phyloP scores from a whole-genome alignment of 1,140 invertebrate genomes.

The Ladona fulva region DNA sequence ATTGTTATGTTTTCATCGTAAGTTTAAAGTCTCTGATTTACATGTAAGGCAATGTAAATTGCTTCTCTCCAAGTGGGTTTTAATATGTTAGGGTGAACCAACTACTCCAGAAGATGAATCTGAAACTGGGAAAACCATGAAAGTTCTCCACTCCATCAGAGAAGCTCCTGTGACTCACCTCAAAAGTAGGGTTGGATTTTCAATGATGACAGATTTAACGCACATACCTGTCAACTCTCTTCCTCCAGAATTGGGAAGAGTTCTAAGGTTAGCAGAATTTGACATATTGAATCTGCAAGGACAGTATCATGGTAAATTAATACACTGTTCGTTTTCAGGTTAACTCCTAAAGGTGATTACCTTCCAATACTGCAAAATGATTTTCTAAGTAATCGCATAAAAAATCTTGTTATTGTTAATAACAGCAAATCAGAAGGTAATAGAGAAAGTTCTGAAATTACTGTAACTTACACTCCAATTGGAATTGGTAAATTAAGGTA shows the following conservation, averaged over 20 bases:
- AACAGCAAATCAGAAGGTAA: slow-evolving; percentile 27
- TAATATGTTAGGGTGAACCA: no score
- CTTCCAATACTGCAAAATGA: slow-evolving; percentile 77
- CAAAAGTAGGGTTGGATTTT: slow-evolving; percentile 48
- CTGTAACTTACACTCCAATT: slow-evolving; percentile 38
- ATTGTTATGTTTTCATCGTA: no score
- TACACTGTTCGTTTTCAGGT: slow-evolving; percentile 37
- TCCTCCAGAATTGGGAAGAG: slow-evolving; percentile 47
- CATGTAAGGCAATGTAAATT: no score
- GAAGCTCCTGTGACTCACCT: slow-evolving; percentile 47
- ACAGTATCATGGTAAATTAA: neutral
- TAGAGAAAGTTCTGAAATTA: slow-evolving; percentile 27
- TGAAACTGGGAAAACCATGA: no score
- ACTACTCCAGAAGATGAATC: no score
- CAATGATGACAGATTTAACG: slow-evolving; percentile 53
- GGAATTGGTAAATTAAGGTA: slow-evolving; percentile 42
- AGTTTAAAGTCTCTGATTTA: no score
- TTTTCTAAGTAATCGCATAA: slow-evolving; percentile 64
- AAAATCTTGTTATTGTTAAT: slow-evolving; percentile 49
- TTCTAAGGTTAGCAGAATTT: slow-evolving; percentile 41
- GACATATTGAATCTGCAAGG: neutral
- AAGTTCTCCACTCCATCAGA: neutral
- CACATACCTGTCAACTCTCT: slow-evolving; percentile 47
- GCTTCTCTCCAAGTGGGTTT: no score
- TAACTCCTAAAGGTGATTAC: slow-evolving; percentile 57